These are phyloP conservation scores for Drosophila incognita DNA, from an alignment of 2,888 invertebrate species.

Conservation along the genomic window DNA sequence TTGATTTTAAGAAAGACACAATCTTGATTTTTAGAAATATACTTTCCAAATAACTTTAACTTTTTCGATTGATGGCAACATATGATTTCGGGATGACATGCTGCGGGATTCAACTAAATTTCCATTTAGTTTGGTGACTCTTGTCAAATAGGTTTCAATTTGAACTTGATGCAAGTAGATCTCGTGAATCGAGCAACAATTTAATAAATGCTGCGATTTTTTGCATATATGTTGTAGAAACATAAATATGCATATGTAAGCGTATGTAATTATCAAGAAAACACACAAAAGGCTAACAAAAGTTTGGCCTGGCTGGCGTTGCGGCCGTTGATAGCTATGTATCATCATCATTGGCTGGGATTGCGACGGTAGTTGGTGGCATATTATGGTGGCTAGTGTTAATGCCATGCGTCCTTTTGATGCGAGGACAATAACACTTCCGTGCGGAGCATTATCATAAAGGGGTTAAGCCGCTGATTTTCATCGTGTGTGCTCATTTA, in stretches of 20 bases:
- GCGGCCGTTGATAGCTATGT: constrained; percentile 53
- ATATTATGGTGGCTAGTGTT: constrained; percentile 68
- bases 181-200: neutral
- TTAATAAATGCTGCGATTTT: neutral
- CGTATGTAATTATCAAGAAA: constrained; percentile 45
- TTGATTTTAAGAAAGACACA: neutral
- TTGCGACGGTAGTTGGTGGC: constrained; percentile 55
- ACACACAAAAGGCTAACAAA: constrained; percentile 26
- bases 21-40: neutral
- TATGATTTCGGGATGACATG: neutral
- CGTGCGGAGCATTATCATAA: constrained; percentile 82
- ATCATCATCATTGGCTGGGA: constrained; percentile 73
- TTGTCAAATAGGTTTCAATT: neutral
- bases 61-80: neutral
- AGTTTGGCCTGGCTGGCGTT: constrained; percentile 29
- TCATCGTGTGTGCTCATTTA: constrained; percentile 80
- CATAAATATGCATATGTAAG: neutral
- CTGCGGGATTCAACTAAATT: neutral
- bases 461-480: constrained; percentile 83
- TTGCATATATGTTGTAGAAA: neutral
- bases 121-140: neutral
- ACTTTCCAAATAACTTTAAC: neutral
- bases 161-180: neutral
- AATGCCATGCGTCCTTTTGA: constrained; percentile 78
- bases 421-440: constrained; percentile 82